A percentile compares a stretch with the other conserved stretches of the same genome.
phyloP scores from a whole-genome alignment of 2,113 vertebrate genomes.

The Pao palembangensis region DNA sequence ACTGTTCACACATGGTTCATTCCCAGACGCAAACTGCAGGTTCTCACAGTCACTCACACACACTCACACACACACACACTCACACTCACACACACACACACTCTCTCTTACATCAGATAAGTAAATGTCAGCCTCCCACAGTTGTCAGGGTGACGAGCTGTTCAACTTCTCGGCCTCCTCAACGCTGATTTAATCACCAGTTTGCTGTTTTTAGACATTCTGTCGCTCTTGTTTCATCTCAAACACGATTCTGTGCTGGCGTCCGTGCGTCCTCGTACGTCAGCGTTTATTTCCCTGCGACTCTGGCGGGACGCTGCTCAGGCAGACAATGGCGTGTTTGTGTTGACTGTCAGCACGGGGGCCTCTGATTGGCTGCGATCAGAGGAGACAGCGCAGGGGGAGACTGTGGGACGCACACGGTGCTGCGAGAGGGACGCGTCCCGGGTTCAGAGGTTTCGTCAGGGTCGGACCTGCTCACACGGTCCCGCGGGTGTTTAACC shows the following conservation, averaged over 20 bases:
- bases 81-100: background rate
- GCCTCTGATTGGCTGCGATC: conserved; percentile 16
- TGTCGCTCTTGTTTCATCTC: background rate
- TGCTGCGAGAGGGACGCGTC: conserved; percentile 4
- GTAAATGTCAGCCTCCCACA: background rate
- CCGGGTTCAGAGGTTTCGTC: background rate
- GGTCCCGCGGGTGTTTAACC: too few relatives aligned
- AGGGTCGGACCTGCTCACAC: background rate
- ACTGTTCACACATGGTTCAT: conserved; percentile 27
- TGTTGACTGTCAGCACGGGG: conserved; percentile 17
- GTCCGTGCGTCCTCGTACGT: too few relatives aligned
- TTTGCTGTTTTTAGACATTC: background rate
- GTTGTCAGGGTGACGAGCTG: background rate
- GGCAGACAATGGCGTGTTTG: conserved; percentile 36
- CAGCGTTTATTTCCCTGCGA: background rate
- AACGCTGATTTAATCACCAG: background rate
- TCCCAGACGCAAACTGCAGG: conserved; percentile 31
- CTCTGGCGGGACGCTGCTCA: conserved; percentile 9
- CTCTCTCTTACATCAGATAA: background rate
- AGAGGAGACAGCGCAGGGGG: conserved; percentile 15
- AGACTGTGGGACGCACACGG: conserved; percentile 4
- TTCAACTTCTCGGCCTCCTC: background rate
- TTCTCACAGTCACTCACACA: conserved; percentile 10
- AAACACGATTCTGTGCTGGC: too few relatives aligned
- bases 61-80: background rate